Evolutionary conservation across 2,113 vertebrate genomes (phyloP).

Genomic region (Corydoras maculifer): DNA sequence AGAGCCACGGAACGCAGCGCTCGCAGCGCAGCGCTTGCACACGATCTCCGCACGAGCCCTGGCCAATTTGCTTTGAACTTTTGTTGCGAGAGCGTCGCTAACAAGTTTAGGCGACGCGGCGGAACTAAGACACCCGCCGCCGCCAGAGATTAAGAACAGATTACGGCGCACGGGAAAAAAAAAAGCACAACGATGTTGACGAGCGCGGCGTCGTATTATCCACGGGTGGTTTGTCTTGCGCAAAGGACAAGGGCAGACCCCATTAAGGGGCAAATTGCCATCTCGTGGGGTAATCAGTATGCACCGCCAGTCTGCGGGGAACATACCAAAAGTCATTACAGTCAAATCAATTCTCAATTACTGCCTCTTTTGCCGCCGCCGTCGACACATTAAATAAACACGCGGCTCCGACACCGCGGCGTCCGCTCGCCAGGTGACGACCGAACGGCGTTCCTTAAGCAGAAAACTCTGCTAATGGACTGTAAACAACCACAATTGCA

Average conservation of each 20-base stretch:
- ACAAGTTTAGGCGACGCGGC: not conserved
- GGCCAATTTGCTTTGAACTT: not conserved
- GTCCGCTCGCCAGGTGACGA: constrained; percentile 30
- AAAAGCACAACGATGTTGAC: constrained; percentile 9
- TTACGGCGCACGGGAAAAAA: not conserved
- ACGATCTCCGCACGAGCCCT: not conserved
- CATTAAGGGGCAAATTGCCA: constrained; percentile 51
- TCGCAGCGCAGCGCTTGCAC: not conserved
- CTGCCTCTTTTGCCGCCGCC: constrained; percentile 33
- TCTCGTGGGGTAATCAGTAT: constrained; percentile 46
- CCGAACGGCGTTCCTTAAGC: constrained; percentile 33
- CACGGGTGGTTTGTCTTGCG: constrained; percentile 41
- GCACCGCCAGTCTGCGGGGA: constrained; percentile 45
- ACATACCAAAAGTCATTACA: constrained; percentile 52
- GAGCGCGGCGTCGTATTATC: constrained; percentile 26
- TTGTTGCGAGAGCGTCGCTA: not conserved
- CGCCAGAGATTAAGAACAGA: not conserved
- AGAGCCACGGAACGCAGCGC: too few species aligned
- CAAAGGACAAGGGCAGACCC: constrained; percentile 50
- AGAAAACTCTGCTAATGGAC: constrained; percentile 38
- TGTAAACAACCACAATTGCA: constrained; percentile 39
- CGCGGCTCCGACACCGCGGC: constrained; percentile 35
- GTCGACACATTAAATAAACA: constrained; percentile 50
- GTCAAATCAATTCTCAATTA: constrained; percentile 55
- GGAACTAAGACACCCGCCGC: not conserved